A percentile compares a stretch with the other conserved stretches of the same genome.
Evolutionary conservation across 2,797 vertebrate genomes (phyloP).

Genomic region (Holocentrus rufus): DNA sequence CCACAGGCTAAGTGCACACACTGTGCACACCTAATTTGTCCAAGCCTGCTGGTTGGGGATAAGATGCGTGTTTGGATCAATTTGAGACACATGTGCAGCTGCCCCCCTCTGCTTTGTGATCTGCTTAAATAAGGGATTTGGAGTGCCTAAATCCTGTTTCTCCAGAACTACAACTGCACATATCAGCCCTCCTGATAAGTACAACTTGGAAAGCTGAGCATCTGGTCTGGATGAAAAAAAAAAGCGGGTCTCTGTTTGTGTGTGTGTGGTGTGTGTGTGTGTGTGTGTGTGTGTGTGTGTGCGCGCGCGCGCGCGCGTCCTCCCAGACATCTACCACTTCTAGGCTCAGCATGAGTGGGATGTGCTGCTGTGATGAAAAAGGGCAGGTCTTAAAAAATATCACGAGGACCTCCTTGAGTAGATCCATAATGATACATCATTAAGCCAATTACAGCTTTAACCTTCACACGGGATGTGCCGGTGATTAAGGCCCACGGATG

Average conservation of each 20-base stretch:
- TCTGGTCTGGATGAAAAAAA: conserved; percentile 66
- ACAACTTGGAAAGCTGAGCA: conserved; percentile 56
- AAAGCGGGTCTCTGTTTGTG: conserved; percentile 39
- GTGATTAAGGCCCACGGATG: conserved; percentile 22
- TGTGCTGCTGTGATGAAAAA: conserved; percentile 51
- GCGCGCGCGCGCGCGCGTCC: conserved; percentile 24
- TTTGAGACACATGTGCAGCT: background rate
- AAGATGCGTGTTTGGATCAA: conserved; percentile 18
- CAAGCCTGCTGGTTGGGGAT: background rate
- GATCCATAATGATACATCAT: conserved; percentile 66
- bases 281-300: conserved; percentile 13
- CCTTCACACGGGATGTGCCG: conserved; percentile 39
- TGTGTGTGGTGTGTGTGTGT: background rate
- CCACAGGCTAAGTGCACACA: background rate
- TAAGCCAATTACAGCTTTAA: conserved; percentile 60
- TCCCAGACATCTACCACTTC: conserved; percentile 31
- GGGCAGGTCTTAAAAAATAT: conserved; percentile 53
- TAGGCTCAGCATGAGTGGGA: conserved; percentile 51
- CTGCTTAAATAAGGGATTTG: conserved; percentile 49
- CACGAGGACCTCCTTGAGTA: conserved; percentile 55
- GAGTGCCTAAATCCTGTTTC: conserved; percentile 49
- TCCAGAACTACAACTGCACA: conserved; percentile 47
- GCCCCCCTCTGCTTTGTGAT: conserved; percentile 26
- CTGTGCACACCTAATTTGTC: conserved; percentile 3
- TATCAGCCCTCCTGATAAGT: conserved; percentile 29